Conservation (phyloP, 2,113 vertebrate genomes). For the Canis aureus region DNA sequence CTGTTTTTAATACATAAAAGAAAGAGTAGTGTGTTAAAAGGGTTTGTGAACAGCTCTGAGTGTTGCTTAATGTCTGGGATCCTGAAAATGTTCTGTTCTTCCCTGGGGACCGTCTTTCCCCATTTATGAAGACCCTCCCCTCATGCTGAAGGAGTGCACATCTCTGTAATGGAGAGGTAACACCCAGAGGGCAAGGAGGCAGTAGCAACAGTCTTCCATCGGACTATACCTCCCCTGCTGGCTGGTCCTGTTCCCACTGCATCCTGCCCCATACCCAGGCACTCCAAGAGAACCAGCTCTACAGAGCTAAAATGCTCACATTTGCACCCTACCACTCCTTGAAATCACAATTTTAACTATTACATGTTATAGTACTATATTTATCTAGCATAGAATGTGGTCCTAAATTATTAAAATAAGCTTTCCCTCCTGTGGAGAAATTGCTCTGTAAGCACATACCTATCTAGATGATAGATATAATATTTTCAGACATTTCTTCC, state of each 20-base stretch:
- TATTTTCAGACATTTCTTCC: background rate
- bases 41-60: background rate
- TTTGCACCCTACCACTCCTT: background rate
- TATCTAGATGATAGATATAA: background rate
- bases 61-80: background rate
- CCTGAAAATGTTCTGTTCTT: background rate
- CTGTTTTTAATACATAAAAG: background rate
- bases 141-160: background rate
- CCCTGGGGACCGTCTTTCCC: background rate
- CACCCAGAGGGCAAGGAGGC: background rate
- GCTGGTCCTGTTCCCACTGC: accelerated
- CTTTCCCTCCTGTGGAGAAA: background rate
- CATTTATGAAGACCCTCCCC: background rate
- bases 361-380: background rate
- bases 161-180: no score
- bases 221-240: no score
- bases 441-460: background rate
- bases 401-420: background rate
- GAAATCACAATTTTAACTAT: background rate
- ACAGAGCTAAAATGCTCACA: background rate
- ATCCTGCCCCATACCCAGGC: accelerated
- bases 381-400: background rate
- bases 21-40: background rate
- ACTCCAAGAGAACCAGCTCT: no score
- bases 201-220: accelerated